Evolutionary conservation across 2,888 invertebrate species (phyloP).

Genomic region (Alloscopus bannaensis): DNA sequence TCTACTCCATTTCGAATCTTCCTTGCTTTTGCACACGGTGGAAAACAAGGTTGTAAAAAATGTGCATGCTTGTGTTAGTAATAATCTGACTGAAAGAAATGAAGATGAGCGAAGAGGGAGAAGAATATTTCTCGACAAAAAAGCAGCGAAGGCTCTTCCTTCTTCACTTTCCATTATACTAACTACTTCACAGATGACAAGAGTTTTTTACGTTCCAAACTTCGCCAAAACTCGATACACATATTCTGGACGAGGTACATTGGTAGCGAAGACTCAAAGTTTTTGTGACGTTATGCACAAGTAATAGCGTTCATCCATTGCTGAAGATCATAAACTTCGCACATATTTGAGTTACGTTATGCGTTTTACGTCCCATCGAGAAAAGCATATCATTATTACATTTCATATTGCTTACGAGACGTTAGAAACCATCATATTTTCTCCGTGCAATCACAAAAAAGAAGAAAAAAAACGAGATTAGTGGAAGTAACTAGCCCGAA

Average conservation of each 20-base stretch:
- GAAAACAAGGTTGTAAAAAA: constrained; percentile 17
- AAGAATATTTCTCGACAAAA: not conserved
- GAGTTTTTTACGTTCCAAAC: not conserved
- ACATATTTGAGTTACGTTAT: constrained; percentile 34
- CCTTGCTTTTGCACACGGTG: not conserved
- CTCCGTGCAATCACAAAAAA: not conserved
- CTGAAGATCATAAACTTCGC: constrained; percentile 26
- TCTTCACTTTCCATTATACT: not conserved
- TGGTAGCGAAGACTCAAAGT: not conserved
- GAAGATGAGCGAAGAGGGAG: not conserved
- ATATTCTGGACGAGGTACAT: not conserved
- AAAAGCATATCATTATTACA: constrained; percentile 13
- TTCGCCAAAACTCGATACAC: not conserved
- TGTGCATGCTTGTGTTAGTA: constrained; percentile 22
- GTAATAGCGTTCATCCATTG: constrained; percentile 26
- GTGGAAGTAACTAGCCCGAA: constrained; percentile 16
- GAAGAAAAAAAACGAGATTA: constrained; percentile 12
- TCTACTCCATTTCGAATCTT: not conserved
- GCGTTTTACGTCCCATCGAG: constrained; percentile 29
- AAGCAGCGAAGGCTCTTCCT: not conserved
- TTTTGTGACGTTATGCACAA: constrained; percentile 17
- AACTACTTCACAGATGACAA: no score
- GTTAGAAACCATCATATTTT: not conserved
- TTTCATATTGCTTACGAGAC: no score
- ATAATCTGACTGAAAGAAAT: constrained; percentile 32